Evolutionary conservation across 2,797 vertebrate species (phyloP), one percentile per base, ranked within the genome.

Genomic region (Myotis planiceps): DNA sequence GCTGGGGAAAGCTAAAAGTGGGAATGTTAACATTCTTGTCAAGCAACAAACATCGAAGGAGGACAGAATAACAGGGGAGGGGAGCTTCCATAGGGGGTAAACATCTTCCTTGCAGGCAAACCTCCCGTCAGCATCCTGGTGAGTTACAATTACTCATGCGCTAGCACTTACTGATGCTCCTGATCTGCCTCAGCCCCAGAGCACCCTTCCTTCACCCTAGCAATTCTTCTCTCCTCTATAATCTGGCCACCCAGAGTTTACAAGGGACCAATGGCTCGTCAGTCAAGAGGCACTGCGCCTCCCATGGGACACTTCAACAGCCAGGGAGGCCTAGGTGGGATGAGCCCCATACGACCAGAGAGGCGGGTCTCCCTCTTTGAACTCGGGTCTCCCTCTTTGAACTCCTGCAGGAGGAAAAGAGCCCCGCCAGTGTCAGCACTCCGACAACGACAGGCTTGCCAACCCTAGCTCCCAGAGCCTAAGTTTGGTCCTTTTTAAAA

Each of bases 401-500:
- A 66, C 45, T 15, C 45, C 37, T 12, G 25, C 32, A 10, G n/a
- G 72, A 90, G 53, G 32, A 75, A 81, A 60, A 63, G 1, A 25
- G 60, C 23, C 55, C 25, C 15, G 18, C 6, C 18, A 69, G 51
- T 4, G 13, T 71, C n/a, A 23, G 18, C 88, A 68, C 42, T 29
- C 2, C 63, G 37, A 75, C 68, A 66, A 47, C 14, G n/a, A 74
- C 0, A 58, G n/a, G 13, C 51, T 42, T 69, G 71, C 65, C 53
- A 66, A 37, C 88, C 29, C 42, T 21, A 39, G 39, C 63, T 76
- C 18, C 63, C 65, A 72, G 65, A 91, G 37, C 80, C 95, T 66
- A 78, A 86, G 13, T 81, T 53, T 80, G 39, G 80, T 65, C 83
- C 79, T 88, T 95, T 80, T 47, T 10, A 83, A 94, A 92, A 90